phyloP scores from a whole-genome alignment of 2,113 vertebrate species.

The Irena cyanogastra region DNA sequence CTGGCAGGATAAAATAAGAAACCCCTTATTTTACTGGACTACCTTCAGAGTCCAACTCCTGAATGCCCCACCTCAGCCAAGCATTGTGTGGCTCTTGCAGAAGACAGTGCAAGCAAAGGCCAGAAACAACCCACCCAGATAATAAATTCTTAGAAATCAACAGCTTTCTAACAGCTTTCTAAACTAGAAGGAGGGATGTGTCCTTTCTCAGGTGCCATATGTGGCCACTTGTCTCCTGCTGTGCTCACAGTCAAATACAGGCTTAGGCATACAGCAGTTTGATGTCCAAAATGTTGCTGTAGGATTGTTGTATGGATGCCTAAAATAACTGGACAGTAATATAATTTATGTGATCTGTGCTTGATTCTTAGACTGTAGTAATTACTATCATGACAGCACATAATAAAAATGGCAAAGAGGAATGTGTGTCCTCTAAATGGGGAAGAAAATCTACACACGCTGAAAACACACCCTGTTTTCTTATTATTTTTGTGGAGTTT shows the following conservation, averaged over 20 bases:
- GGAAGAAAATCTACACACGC: background rate
- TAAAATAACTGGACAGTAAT: background rate
- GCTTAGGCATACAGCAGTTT: background rate
- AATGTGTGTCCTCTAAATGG: background rate
- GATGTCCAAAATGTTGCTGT: background rate
- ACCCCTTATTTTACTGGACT: too few relatives aligned
- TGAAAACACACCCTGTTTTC: background rate
- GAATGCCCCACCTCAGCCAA: background rate
- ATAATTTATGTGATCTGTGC: background rate
- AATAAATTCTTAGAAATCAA: background rate
- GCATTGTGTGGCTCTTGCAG: fast-evolving
- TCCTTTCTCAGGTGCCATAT: background rate
- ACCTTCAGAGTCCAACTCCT: background rate
- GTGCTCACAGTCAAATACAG: background rate
- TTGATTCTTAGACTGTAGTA: background rate
- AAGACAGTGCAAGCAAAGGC: background rate
- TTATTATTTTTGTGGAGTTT: background rate
- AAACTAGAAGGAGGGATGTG: background rate
- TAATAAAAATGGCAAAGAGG: background rate
- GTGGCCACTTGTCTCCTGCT: background rate
- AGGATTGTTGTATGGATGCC: background rate
- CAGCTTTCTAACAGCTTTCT: background rate
- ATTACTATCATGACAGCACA: background rate
- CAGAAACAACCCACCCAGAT: background rate
- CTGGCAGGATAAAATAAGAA: background rate